phyloP scores from a whole-genome alignment of 2,888 invertebrate genomes.

The Dryocosmus kuriphilus region DNA sequence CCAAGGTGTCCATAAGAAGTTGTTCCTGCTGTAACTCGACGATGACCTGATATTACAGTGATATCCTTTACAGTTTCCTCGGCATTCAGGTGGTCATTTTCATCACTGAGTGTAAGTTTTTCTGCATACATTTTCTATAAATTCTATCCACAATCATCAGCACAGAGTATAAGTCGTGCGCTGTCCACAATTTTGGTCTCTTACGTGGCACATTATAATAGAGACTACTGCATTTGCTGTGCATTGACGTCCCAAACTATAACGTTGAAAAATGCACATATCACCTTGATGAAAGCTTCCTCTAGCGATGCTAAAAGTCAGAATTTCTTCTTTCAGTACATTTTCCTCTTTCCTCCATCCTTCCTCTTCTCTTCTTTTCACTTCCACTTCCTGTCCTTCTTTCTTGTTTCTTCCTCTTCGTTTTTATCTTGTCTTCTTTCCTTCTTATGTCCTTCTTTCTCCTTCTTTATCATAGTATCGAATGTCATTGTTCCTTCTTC shows the following conservation, averaged over 20 bases:
- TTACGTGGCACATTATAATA: not conserved
- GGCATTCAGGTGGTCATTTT: not conserved
- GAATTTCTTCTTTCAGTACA: not conserved
- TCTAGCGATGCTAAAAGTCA: not conserved
- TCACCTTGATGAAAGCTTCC: not conserved
- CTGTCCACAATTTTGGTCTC: not conserved
- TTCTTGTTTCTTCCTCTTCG: no score
- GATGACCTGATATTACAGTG: no score
- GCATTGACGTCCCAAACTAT: not conserved
- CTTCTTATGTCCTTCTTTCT: no score
- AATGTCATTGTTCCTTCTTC: no score
- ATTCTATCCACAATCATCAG: not conserved
- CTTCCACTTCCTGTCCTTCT: no score
- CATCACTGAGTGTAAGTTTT: not conserved
- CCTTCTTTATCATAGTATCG: no score
- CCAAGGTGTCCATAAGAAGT: no score
- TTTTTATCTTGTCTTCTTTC: no score
- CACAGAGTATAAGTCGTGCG: not conserved
- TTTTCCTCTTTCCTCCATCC: no score
- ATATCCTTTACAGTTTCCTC: not conserved
- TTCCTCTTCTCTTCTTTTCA: no score
- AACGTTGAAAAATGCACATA: not conserved
- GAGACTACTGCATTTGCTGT: slow-evolving; percentile 8
- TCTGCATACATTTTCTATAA: not conserved
- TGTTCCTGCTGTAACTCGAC: no score